Evolutionary conservation across 2,797 vertebrate genomes (phyloP), one percentile per base, ranked within the genome.

Genomic region (Discoglossus pictus): DNA sequence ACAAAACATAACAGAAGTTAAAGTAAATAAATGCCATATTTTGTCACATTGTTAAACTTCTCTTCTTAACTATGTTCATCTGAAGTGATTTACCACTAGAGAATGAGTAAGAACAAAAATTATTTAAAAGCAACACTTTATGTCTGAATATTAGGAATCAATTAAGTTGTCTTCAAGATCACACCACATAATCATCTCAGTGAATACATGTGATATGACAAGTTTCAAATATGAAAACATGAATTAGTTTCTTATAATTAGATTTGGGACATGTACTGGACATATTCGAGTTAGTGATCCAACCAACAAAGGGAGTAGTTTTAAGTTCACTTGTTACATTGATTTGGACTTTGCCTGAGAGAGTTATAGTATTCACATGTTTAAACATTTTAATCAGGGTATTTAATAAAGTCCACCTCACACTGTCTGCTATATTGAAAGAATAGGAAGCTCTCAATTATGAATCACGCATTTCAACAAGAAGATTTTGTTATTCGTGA

Each of bases 31-130:
- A 21, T 23, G 50, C 24, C 27, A 35, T 44, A 8, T 50, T 54
- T 44, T 44, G 24, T 53, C 60, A 63, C 27, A n/a, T 36, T 52
- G 48, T 63, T 25, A 16, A 35, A 11, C 16, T 13, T 17, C 35
- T 43, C 39, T 4, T 34, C 50, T 39, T 44, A 44, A 12, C 61
- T 16, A 17, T 25, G 35, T 64, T 64, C 53, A 64, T 52, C 38
- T 15, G 17, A 43, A n/a, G 20, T 54, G 61, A 64, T 54, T 53
- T 35, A 51, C 38, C 27, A 36, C 36, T 9, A 31, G 50, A 25
- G 53, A 64, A 64, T 64, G 61, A 52, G 21, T 53, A 18, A 46
- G 20, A 64, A 61, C 47, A 63, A 63, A 64, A 52, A 64, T 64
- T 50, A 54, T 64, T 64, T 53, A 64, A 44, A 64, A 50, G 20